Conservation (phyloP, 1,140 invertebrate species). For the Acromyrmex charruanus region DNA sequence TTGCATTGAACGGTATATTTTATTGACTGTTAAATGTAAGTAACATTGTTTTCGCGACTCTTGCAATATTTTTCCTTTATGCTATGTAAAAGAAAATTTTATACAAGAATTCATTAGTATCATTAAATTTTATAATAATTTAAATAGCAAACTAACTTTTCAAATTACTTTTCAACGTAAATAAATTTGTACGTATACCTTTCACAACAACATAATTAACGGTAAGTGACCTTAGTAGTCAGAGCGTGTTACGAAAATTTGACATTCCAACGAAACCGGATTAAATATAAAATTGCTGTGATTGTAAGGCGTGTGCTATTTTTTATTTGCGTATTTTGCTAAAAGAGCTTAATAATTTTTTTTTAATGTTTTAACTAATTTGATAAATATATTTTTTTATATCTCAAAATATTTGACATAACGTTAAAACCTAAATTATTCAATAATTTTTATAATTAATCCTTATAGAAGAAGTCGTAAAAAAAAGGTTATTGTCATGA, state of each 20-base stretch:
- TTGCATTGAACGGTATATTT: neutral
- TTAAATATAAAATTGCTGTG: neutral
- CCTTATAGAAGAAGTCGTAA: neutral
- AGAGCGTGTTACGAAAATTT: slow-evolving; percentile 24
- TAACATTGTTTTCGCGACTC: neutral
- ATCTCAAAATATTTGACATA: neutral
- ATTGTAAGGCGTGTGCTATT: neutral
- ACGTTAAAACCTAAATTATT: neutral
- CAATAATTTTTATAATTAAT: neutral
- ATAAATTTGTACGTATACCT: neutral
- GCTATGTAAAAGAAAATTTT: neutral
- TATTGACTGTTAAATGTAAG: neutral
- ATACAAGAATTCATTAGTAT: neutral
- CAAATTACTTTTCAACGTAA: neutral
- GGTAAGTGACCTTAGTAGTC: neutral
- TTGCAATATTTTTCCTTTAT: neutral
- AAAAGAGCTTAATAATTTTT: neutral
- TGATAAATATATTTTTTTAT: neutral
- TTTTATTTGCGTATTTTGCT: neutral
- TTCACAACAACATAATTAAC: neutral
- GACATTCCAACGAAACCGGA: neutral
- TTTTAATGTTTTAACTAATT: neutral
- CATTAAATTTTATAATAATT: neutral
- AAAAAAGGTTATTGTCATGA: neutral
- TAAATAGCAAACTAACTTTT: neutral